phyloP scores from a whole-genome alignment of 2,797 vertebrate species.

The Poeciliopsis presidionis region DNA sequence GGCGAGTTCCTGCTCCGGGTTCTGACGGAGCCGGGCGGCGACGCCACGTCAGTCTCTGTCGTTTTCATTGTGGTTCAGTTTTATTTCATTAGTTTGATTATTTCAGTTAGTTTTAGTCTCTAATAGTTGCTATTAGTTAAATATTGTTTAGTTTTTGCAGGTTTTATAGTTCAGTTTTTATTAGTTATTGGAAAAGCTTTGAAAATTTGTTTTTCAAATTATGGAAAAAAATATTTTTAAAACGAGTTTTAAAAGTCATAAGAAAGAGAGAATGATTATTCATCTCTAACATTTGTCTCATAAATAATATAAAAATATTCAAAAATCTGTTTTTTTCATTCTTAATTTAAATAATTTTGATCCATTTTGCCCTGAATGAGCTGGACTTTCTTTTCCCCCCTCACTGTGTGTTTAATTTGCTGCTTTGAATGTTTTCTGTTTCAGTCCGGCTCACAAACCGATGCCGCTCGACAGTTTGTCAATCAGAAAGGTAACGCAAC shows the following conservation, averaged over 20 bases:
- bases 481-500: conserved; percentile 34
- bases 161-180: too few species aligned
- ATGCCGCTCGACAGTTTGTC: not conserved
- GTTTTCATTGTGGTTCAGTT: too few species aligned
- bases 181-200: too few species aligned
- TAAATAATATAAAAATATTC: not conserved
- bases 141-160: too few species aligned
- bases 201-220: too few species aligned
- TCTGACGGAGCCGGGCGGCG: conserved; percentile 72
- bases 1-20: conserved; percentile 80
- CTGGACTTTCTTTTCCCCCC: not conserved
- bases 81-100: too few species aligned
- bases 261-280: too few species aligned
- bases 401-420: not conserved
- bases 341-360: not conserved
- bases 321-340: not conserved
- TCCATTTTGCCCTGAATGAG: not conserved
- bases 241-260: too few species aligned
- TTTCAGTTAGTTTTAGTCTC: too few species aligned
- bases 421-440: not conserved
- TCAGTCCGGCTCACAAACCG: conserved; percentile 62
- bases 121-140: too few species aligned
- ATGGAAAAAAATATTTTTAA: too few species aligned
- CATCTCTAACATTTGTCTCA: not conserved
- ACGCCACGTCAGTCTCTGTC: conserved; percentile 52